phyloP scores from a whole-genome alignment of 2,113 vertebrate species.

The Carassius auratus region DNA sequence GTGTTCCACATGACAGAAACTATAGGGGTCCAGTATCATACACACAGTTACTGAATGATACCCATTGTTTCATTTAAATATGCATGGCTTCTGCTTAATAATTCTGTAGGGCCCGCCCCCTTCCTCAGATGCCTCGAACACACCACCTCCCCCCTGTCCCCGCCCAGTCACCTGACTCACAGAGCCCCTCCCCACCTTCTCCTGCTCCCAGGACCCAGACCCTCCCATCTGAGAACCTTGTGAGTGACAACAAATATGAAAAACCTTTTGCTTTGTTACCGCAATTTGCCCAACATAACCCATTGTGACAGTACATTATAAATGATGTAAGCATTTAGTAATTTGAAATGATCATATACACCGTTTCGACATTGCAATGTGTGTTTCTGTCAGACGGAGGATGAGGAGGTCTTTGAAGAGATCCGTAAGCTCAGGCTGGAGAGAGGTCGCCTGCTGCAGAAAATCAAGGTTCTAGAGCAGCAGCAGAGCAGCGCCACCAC shows the following conservation, averaged over 20 bases:
- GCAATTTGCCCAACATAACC: not conserved
- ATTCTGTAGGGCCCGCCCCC: slow-evolving; percentile 59
- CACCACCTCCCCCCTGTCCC: slow-evolving; percentile 48
- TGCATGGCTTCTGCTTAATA: slow-evolving; percentile 24
- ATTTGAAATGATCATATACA: no score
- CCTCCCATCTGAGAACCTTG: slow-evolving; percentile 58
- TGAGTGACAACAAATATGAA: slow-evolving; percentile 33
- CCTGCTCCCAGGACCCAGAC: slow-evolving; percentile 65
- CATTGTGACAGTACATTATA: not conserved
- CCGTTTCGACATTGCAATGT: not conserved
- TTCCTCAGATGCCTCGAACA: slow-evolving; percentile 56
- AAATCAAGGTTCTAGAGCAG: slow-evolving; percentile 88
- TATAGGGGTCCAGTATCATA: not conserved
- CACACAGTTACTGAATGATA: not conserved
- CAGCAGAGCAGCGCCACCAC: slow-evolving; percentile 79
- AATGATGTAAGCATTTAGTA: not conserved
- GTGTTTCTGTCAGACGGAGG: slow-evolving; percentile 71
- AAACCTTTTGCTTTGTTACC: not conserved
- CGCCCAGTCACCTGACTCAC: slow-evolving; percentile 55
- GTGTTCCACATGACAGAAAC: not conserved
- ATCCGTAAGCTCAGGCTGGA: slow-evolving; percentile 88
- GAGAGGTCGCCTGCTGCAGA: slow-evolving; percentile 87
- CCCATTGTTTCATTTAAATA: not conserved
- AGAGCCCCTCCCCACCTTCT: slow-evolving; percentile 60
- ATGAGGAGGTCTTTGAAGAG: slow-evolving; percentile 90